Evolutionary conservation across 2,797 vertebrate species (phyloP).

Genomic region (Hoplostethus mediterraneus): DNA sequence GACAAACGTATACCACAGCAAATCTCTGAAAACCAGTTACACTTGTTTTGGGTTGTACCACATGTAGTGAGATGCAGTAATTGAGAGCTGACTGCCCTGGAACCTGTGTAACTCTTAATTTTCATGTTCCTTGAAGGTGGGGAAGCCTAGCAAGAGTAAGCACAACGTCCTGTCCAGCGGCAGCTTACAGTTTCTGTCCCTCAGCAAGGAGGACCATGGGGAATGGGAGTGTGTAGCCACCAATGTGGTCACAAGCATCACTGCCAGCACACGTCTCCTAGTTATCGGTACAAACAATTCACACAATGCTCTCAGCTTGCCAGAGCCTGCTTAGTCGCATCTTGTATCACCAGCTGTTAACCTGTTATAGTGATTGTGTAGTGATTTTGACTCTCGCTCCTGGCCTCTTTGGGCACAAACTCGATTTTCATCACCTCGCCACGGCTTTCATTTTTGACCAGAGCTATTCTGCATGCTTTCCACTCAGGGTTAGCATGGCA

Average conservation of each 20-base stretch:
- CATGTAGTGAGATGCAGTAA: too few relatives aligned
- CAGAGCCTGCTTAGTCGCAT: slow-evolving; percentile 4
- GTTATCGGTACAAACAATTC: slow-evolving; percentile 90
- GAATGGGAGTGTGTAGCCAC: slow-evolving; percentile 99
- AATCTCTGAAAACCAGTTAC: background rate
- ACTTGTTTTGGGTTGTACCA: too few relatives aligned
- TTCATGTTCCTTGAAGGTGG: slow-evolving; percentile 86
- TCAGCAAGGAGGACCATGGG: slow-evolving; percentile 99
- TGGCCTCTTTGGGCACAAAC: background rate
- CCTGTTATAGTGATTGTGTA: background rate
- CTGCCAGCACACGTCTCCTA: slow-evolving; percentile 98
- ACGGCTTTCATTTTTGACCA: too few relatives aligned
- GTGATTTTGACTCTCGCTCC: slow-evolving; percentile 39
- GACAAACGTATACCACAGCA: background rate
- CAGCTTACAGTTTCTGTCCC: slow-evolving; percentile 96
- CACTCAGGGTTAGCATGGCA: too few relatives aligned
- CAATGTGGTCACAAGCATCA: slow-evolving; percentile 99
- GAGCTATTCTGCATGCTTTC: too few relatives aligned
- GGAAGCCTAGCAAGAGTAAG: slow-evolving; percentile 99
- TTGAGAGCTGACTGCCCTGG: background rate
- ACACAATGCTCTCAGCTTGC: slow-evolving; percentile 31
- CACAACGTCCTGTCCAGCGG: slow-evolving; percentile 96
- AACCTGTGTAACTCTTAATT: slow-evolving; percentile 25
- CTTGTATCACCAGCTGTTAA: slow-evolving; percentile 9
- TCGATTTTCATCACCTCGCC: too few relatives aligned